Base-by-base conservation (phyloP, 2,797 vertebrate genomes). In the Stomatorhinus walkeri region DNA sequence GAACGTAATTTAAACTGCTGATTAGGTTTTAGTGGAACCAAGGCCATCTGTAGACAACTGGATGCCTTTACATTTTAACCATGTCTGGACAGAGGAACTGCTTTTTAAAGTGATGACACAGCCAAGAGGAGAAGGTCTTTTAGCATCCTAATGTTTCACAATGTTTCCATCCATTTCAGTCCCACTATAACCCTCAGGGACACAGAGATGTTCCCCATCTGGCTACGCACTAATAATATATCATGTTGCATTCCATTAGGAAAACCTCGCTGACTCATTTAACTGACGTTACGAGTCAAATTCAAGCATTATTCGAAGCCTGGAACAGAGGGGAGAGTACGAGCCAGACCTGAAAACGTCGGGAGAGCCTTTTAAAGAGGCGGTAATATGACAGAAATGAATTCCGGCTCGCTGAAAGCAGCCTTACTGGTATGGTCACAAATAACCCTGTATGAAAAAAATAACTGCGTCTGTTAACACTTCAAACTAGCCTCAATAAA, bases 191-290 rank as follows among this genome's bases (percentile, higher is more conserved):
- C 22, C 83, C 46, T 52, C 12, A 85, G 72, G 72, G 72, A 79
- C 72, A 79, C 72, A 72, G 12, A 72, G 64, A 72, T 72, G 64
- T 72, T 72, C 24, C 61, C 64, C 28, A 72, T 72, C 64, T 40
- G 68, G 36, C 32, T 40, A 19, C 3, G 5, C 12, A 36, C 68
- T 79, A 79, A 79, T 79, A 79, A 79, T 19, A 43, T 79, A 79
- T 79, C 32, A 40, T 40, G 32, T 79, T 40, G 14, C 72, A 19
- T 79, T 79, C 72, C 72, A 79, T 79, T 79, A 79, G 32, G 72
- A 79, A 79, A 51, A 9, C 22, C 83, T 85, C 46, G 83, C 49
- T 85, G 83, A 51, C 46, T 85, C 83, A 85, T 22, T 85, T 51
- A 28, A 85, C 22, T 24, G 24, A 85, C 12, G 22, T 28, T n/a